Evolutionary conservation across 2,113 vertebrate species (phyloP), one percentile per base, ranked within the genome.

Genomic region (Cyanocitta stelleri): DNA sequence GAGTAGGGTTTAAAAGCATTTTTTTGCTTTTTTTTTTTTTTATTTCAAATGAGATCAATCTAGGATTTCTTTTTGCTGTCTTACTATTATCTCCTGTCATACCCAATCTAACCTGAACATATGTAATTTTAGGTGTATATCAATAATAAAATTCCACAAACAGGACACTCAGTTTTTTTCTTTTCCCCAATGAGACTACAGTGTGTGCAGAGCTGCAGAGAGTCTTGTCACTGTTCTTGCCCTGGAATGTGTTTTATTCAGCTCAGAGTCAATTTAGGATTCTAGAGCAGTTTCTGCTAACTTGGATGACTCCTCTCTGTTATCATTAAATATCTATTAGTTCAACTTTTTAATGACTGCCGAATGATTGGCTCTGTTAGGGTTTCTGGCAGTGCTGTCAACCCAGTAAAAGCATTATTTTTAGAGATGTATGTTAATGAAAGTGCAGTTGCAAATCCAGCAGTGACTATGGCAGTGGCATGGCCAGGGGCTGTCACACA

Each of bases 81-180:
- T 85, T 95, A 39, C 55, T 94, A 12, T 91, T 97, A 97, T 97
- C 92, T 97, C 63, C 78, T 96, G 74, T 97, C 94, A 93, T 91
- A 80, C 91, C 63, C 92, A 87, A 58, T 96, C 96, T 96, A 94
- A 93, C 68, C 85, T 93, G 93, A 87, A 77, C 11, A 1, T n/a
- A 12, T 35, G 75, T 62, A 85, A 92, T 95, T 92, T 92, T 94
- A 95, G 85, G 83, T 82, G 55, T 68, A 83, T 39, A 80, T 82
- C 79, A 94, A 62, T 89, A 87, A 82, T 81, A 83, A 92, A 92
- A 96, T 97, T 96, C 66, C 86, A 67, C 77, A 81, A 94, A 37
- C 39, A 63, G 90, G 93, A 85, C 85, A 64, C 72, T 84, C 93
- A 61, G 16, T 62, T 94, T 93, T 91, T 93, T 94, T 87, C 63